These are phyloP conservation scores for Bujurquina vittata DNA, from an alignment of 2,113 vertebrate species.

Conservation along the genomic window DNA sequence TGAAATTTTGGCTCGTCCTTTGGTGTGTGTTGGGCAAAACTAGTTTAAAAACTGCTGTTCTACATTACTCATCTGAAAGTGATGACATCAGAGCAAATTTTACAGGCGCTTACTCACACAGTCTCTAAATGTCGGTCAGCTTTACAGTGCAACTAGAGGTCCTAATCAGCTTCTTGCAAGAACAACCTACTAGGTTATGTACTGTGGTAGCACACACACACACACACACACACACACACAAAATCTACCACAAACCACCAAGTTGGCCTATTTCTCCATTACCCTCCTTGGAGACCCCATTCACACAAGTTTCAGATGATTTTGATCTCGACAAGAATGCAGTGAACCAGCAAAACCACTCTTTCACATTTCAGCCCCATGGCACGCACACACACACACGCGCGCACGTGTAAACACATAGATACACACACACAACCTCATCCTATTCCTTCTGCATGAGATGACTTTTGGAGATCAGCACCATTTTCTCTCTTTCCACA, in stretches of 20 bases:
- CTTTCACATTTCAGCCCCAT: constrained; percentile 52
- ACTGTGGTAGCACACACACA: background rate
- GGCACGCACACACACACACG: background rate
- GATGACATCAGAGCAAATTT: background rate
- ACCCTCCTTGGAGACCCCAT: constrained; percentile 67
- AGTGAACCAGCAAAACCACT: constrained; percentile 72
- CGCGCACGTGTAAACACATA: constrained; percentile 5
- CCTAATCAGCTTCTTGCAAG: background rate
- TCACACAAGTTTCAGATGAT: constrained; percentile 68
- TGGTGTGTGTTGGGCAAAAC: background rate
- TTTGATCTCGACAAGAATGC: constrained; percentile 64
- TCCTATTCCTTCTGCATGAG: constrained; percentile 45
- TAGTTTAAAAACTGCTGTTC: background rate
- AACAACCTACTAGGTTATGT: background rate
- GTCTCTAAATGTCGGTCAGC: background rate
- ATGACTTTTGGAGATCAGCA: constrained; percentile 41
- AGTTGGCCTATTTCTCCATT: constrained; percentile 54
- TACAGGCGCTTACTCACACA: background rate
- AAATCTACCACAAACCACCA: constrained; percentile 18
- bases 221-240: constrained; percentile 17
- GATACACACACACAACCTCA: constrained; percentile 6
- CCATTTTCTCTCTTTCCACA: constrained; percentile 43
- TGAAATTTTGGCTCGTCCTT: background rate
- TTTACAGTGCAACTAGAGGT: background rate
- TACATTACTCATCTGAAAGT: background rate